Conservation (phyloP, 2,888 invertebrate species). For the Orthosia cruda region DNA sequence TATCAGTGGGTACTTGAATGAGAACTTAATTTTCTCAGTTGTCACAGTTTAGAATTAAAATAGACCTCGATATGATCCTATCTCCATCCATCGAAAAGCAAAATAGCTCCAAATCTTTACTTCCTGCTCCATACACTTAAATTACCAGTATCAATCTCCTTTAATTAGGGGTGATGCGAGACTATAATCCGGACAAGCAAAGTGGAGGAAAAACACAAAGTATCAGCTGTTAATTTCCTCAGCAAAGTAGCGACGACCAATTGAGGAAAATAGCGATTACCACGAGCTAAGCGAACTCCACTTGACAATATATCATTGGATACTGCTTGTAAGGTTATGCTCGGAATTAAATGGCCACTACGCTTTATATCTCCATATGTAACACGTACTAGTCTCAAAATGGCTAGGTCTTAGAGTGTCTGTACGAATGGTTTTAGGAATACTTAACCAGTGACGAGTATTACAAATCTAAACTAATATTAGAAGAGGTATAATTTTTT, state of each 20-base stretch:
- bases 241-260: conserved; percentile 15
- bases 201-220: conserved; percentile 29
- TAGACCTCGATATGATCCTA: too few species aligned
- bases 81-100: too few species aligned
- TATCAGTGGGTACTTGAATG: too few species aligned
- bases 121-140: background rate
- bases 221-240: conserved; percentile 47
- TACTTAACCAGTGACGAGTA: too few species aligned
- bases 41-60: too few species aligned
- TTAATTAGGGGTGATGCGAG: background rate
- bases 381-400: conserved; percentile 3
- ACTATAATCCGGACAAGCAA: conserved; percentile 13
- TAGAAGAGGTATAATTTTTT: too few species aligned
- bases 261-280: conserved; percentile 56
- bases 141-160: background rate
- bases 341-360: conserved; percentile 3
- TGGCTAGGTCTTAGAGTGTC: background rate
- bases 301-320: conserved; percentile 42
- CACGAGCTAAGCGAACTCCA: conserved; percentile 34
- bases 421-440: too few species aligned
- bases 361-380: background rate
- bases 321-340: conserved; percentile 44
- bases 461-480: too few species aligned
- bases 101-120: background rate
- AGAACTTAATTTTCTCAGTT: too few species aligned